A percentile compares a stretch with the other conserved stretches of the same genome.
Evolutionary conservation across 2,888 invertebrate species (phyloP).

Genomic region (Polydesmus complanatus): DNA sequence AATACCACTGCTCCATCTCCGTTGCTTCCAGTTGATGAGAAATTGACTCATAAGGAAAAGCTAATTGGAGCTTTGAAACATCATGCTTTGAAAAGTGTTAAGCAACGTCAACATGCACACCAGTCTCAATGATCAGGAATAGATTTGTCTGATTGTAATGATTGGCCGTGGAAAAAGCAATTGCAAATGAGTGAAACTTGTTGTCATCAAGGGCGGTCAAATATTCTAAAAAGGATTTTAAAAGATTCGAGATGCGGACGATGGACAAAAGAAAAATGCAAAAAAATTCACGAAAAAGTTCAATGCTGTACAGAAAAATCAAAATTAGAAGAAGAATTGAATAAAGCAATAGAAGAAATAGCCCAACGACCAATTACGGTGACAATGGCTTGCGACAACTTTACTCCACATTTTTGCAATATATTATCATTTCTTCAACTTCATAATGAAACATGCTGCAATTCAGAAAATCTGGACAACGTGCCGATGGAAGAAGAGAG

Average conservation of each 20-base stretch:
- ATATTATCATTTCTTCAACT: neutral
- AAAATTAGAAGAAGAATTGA: neutral
- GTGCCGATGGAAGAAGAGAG: neutral
- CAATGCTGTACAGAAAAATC: neutral
- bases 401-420: neutral
- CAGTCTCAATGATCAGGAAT: slow-evolving; percentile 3
- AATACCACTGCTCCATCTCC: neutral
- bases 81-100: too few relatives aligned
- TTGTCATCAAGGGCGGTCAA: neutral
- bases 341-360: neutral
- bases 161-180: slow-evolving; percentile 2
- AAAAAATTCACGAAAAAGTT: slow-evolving; percentile 1
- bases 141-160: slow-evolving; percentile 6
- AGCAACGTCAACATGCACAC: neutral
- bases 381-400: neutral
- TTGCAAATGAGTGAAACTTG: neutral
- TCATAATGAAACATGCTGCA: neutral
- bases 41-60: too few relatives aligned
- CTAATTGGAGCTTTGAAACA: neutral
- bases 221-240: neutral
- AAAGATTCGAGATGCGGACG: neutral
- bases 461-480: neutral
- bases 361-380: neutral
- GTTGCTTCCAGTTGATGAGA: neutral
- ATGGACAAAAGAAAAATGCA: slow-evolving; percentile 5